A percentile compares a stretch with the other conserved stretches of the same genome.
These are phyloP conservation scores for Aphidius colemani DNA, from an alignment of 2,888 invertebrate genomes.

Conservation along the genomic window DNA sequence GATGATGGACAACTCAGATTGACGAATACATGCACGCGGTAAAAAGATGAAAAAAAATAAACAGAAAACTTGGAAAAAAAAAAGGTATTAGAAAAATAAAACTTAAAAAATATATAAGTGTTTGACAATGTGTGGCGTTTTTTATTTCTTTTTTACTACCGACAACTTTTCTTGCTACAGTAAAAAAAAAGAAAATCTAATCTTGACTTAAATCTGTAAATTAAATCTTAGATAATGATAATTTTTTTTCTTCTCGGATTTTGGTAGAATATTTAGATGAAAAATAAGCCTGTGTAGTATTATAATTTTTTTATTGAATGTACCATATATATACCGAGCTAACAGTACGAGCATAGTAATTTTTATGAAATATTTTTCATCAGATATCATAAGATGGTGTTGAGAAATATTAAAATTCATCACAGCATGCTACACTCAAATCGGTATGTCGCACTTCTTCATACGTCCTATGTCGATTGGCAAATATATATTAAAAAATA, in stretches of 20 bases:
- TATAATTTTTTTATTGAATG: not conserved
- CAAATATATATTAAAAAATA: conserved; percentile 5
- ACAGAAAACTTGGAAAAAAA: conserved; percentile 11
- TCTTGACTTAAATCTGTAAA: no score
- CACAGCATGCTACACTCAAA: conserved; percentile 28
- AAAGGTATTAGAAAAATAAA: conserved; percentile 6
- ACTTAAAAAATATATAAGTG: conserved; percentile 12
- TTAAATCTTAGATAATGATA: no score
- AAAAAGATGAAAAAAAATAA: conserved; percentile 22
- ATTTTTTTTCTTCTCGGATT: no score
- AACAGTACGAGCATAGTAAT: conserved; percentile 35
- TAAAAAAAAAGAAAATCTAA: conserved; percentile 3
- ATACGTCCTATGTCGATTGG: conserved; percentile 18
- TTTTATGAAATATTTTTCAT: conserved; percentile 29
- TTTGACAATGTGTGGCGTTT: conserved; percentile 3
- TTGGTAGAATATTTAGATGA: no score
- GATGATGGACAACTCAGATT: conserved; percentile 21
- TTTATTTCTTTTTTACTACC: not conserved
- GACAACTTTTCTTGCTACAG: not conserved
- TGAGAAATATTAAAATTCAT: conserved; percentile 49
- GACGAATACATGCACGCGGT: conserved; percentile 5
- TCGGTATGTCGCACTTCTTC: not conserved
- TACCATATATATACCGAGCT: conserved; percentile 10
- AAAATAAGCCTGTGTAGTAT: no score
- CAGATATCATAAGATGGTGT: conserved; percentile 9